Conservation (phyloP, 2,888 invertebrate species). For the Andrena marginata region DNA sequence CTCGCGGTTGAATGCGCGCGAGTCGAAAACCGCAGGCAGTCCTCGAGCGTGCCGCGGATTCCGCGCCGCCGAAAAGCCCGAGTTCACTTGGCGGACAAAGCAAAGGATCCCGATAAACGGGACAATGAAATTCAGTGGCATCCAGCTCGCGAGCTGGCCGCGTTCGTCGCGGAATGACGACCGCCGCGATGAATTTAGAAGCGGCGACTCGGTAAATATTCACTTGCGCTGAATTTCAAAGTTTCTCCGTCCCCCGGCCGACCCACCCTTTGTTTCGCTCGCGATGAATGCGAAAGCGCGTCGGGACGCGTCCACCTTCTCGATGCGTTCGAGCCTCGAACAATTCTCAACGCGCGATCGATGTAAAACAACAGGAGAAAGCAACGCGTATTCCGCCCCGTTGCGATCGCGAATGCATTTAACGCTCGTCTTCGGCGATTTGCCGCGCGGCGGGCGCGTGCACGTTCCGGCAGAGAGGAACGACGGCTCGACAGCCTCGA, state of each 20-base stretch:
- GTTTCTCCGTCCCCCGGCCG: background rate
- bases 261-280: background rate
- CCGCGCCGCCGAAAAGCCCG: conserved; percentile 25
- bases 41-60: conserved; percentile 29
- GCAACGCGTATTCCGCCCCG: background rate
- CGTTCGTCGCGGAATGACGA: background rate
- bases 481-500: background rate
- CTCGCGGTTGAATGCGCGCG: conserved; percentile 17
- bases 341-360: background rate
- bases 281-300: background rate
- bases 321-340: background rate
- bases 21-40: conserved; percentile 9
- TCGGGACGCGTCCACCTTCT: background rate
- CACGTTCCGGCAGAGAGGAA: background rate
- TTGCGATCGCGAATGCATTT: background rate
- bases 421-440: conserved; percentile 3
- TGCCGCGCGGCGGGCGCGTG: background rate
- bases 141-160: conserved; percentile 3
- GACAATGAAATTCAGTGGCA: conserved; percentile 55
- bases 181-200: conserved; percentile 42
- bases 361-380: background rate
- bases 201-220: conserved; percentile 57
- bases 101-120: conserved; percentile 24
- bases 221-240: conserved; percentile 31
- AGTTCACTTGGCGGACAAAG: conserved; percentile 40